These are phyloP conservation scores for Scomber japonicus DNA, from an alignment of 2,113 vertebrate species.

Conservation along the genomic window DNA sequence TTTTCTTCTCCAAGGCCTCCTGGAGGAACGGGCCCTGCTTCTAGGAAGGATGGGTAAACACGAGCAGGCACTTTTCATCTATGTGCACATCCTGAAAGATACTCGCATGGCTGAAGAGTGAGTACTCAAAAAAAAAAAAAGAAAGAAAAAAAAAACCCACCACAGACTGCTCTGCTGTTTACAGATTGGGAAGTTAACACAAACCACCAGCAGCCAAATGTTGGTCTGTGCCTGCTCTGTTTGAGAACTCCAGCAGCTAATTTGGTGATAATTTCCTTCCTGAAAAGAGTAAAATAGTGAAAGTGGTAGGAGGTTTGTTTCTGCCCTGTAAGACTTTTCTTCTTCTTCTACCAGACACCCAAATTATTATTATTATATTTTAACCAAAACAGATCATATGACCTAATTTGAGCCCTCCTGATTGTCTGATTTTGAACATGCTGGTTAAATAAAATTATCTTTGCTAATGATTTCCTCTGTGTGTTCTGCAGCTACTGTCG, in stretches of 20 bases:
- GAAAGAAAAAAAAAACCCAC: background rate
- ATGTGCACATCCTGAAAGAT: slow-evolving; percentile 95
- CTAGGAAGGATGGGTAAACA: slow-evolving; percentile 98
- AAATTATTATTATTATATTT: background rate
- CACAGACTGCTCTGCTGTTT: too few species aligned
- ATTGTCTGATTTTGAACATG: background rate
- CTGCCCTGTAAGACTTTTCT: background rate
- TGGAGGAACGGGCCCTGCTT: slow-evolving; percentile 95
- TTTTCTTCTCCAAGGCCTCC: slow-evolving; percentile 84
- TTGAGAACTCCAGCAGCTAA: background rate
- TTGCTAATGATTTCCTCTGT: background rate
- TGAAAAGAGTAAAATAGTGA: background rate
- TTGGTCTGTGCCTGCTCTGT: background rate
- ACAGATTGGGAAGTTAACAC: background rate
- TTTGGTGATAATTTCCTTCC: background rate
- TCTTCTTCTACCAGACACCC: too few species aligned
- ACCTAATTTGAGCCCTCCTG: background rate
- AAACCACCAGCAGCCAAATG: too few species aligned
- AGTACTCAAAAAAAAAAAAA: slow-evolving; percentile 52
- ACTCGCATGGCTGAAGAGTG: slow-evolving; percentile 95
- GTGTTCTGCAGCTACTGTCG: slow-evolving; percentile 90
- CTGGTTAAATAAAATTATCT: background rate
- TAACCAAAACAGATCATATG: background rate
- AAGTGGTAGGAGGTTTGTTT: background rate
- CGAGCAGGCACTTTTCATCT: slow-evolving; percentile 98